Conservation (phyloP, 2,888 invertebrate species). For the Philonicus albiceps region DNA sequence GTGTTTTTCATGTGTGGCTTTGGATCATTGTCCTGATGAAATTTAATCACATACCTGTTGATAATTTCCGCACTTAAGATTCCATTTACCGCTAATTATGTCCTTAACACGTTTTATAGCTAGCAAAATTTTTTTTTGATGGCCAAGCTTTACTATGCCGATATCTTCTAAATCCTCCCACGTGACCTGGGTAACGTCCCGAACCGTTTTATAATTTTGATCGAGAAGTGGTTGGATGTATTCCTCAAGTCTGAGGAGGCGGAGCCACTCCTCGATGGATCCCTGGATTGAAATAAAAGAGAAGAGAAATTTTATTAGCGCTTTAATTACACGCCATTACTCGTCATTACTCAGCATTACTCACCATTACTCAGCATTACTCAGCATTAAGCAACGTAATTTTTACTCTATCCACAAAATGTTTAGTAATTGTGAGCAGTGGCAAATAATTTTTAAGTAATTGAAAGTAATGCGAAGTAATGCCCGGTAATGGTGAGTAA, state of each 20-base stretch:
- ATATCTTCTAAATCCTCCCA: constrained; percentile 99
- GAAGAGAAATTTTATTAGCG: not conserved
- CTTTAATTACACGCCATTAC: too few relatives aligned
- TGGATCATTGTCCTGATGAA: not conserved
- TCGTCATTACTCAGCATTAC: too few relatives aligned
- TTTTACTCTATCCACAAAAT: too few relatives aligned
- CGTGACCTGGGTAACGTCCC: constrained; percentile 92
- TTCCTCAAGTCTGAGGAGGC: constrained; percentile 87
- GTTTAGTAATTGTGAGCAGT: too few relatives aligned
- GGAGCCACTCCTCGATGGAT: constrained; percentile 94
- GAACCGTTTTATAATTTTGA: constrained; percentile 93
- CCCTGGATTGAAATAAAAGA: constrained; percentile 67
- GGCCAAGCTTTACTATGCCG: constrained; percentile 90
- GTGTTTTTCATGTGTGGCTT: not conserved
- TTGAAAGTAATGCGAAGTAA: too few relatives aligned
- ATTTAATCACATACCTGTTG: constrained; percentile 44
- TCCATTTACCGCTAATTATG: constrained; percentile 83
- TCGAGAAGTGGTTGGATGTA: constrained; percentile 89
- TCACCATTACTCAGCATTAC: too few relatives aligned
- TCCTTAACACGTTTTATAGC: constrained; percentile 97
- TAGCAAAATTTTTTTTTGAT: constrained; percentile 97
- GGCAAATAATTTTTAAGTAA: too few relatives aligned
- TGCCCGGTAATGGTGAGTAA: too few relatives aligned
- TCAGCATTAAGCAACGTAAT: too few relatives aligned
- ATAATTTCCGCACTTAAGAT: constrained; percentile 66